Evolutionary conservation across 2,797 vertebrate genomes (phyloP).

Genomic region (Coreius guichenoti): DNA sequence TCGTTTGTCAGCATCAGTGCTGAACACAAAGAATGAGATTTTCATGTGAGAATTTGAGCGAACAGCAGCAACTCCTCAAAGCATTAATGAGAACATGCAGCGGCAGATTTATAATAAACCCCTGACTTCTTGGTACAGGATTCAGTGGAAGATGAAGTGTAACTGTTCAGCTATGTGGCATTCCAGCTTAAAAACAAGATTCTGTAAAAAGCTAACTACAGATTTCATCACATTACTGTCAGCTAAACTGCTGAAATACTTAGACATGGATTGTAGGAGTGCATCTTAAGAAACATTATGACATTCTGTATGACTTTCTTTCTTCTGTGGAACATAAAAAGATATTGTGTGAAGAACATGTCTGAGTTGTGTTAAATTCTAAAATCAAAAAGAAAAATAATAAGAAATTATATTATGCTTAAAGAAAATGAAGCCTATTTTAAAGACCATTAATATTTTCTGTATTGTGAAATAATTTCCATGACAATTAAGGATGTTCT

Average conservation of each 20-base stretch:
- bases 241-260: slow-evolving; percentile 3
- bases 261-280: background rate
- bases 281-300: background rate
- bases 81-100: slow-evolving; percentile 38
- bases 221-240: slow-evolving; percentile 3
- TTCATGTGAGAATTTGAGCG: slow-evolving; percentile 43
- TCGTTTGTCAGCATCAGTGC: slow-evolving; percentile 52
- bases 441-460: background rate
- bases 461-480: background rate
- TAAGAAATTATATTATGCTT: background rate
- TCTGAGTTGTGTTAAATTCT: background rate
- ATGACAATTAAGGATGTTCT: background rate
- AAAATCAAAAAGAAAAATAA: background rate
- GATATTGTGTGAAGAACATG: background rate
- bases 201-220: background rate
- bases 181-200: background rate
- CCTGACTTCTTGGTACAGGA: background rate
- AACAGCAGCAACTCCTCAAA: slow-evolving; percentile 31
- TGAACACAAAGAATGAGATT: slow-evolving; percentile 52
- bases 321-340: no score
- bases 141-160: slow-evolving; percentile 1
- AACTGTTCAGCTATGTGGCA: background rate
- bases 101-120: slow-evolving; percentile 29
- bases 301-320: no score
- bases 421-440: background rate